phyloP scores from a whole-genome alignment of 1,140 invertebrate genomes.

The Drosophila oshimai region DNA sequence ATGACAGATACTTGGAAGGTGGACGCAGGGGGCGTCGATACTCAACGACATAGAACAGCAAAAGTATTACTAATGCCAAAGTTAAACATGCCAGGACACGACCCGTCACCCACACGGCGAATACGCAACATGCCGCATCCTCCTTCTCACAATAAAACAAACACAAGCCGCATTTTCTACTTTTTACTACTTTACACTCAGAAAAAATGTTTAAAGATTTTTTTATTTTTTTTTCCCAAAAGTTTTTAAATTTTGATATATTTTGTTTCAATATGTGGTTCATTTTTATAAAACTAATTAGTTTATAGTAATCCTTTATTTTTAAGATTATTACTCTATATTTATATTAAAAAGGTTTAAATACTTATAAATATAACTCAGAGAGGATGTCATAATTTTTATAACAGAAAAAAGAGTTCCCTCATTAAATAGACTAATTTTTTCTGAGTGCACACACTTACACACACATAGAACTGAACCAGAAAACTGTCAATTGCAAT shows the following conservation, averaged over 20 bases:
- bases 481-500: slow-evolving; percentile 43
- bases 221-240: too few species aligned
- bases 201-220: background rate
- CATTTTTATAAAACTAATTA: too few species aligned
- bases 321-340: too few species aligned
- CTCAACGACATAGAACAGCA: slow-evolving; percentile 19
- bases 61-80: slow-evolving; percentile 66
- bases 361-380: too few species aligned
- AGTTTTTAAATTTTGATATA: too few species aligned
- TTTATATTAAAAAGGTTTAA: too few species aligned
- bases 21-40: slow-evolving; percentile 27
- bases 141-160: slow-evolving; percentile 24
- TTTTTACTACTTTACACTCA: slow-evolving; percentile 13
- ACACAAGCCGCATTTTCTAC: slow-evolving; percentile 7
- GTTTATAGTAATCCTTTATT: background rate
- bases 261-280: too few species aligned
- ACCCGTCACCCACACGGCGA: slow-evolving; percentile 48
- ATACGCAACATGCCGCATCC: slow-evolving; percentile 46
- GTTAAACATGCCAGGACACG: slow-evolving; percentile 61
- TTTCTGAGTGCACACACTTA: slow-evolving; percentile 7
- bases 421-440: too few species aligned
- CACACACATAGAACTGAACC: slow-evolving; percentile 4
- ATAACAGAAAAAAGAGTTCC: too few species aligned
- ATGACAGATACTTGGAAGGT: slow-evolving; percentile 21
- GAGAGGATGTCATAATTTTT: too few species aligned